phyloP scores from a whole-genome alignment of 2,888 invertebrate genomes.

The Agrilus biguttatus region DNA sequence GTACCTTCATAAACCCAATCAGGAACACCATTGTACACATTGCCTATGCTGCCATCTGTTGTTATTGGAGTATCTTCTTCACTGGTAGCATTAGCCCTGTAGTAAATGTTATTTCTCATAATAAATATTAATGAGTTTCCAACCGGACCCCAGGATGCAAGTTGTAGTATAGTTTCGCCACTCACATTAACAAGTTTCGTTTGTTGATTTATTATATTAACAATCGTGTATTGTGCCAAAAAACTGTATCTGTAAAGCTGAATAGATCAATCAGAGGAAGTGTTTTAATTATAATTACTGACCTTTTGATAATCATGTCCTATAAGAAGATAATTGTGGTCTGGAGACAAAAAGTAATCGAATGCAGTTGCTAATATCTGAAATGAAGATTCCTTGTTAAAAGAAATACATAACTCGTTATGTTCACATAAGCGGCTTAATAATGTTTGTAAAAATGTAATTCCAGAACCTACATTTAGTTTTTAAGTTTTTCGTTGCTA shows the following conservation, averaged over 20 bases:
- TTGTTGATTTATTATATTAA: slow-evolving; percentile 43
- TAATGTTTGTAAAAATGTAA: too few relatives aligned
- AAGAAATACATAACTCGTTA: too few relatives aligned
- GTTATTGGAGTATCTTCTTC: slow-evolving; percentile 44
- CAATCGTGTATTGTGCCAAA: slow-evolving; percentile 55
- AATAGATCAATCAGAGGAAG: slow-evolving; percentile 3
- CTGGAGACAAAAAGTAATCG: slow-evolving; percentile 47
- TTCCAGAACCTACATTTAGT: too few relatives aligned
- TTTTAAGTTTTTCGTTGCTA: too few relatives aligned
- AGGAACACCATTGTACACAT: slow-evolving; percentile 71
- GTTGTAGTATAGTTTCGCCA: slow-evolving; percentile 42
- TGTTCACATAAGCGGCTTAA: too few relatives aligned
- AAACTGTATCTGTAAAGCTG: slow-evolving; percentile 72
- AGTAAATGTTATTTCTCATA: slow-evolving; percentile 61
- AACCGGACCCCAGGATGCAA: slow-evolving; percentile 63
- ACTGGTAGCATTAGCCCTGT: slow-evolving; percentile 40
- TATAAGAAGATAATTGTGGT: slow-evolving; percentile 46
- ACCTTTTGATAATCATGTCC: slow-evolving; percentile 50
- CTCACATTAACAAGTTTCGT: slow-evolving; percentile 23
- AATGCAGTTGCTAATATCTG: slow-evolving; percentile 30
- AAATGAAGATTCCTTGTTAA: slow-evolving; percentile 9
- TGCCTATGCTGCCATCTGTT: slow-evolving; percentile 32
- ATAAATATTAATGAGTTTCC: slow-evolving; percentile 62
- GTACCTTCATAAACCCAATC: slow-evolving; percentile 94
- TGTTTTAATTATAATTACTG: slow-evolving; percentile 9